These are phyloP conservation scores for Caracal caracal DNA, from an alignment of 2,113 vertebrate species.

Conservation along the genomic window DNA sequence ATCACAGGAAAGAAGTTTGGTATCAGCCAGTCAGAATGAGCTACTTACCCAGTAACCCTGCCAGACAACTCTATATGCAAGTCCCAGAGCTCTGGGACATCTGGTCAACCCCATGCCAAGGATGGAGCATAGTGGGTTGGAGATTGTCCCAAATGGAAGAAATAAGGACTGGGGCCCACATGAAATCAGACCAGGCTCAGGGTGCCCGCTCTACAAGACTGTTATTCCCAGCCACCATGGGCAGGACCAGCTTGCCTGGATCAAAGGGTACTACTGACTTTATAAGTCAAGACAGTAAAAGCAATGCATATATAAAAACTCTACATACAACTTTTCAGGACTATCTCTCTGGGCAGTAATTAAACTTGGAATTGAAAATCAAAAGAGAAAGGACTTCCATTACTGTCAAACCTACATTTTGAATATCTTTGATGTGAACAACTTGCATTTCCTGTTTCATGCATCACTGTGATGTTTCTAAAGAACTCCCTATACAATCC, in stretches of 20 bases:
- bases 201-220: background rate
- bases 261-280: background rate
- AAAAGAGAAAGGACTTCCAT: background rate
- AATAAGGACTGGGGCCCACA: background rate
- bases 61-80: accelerated
- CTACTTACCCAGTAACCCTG: background rate
- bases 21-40: background rate
- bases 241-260: background rate
- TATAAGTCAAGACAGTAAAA: background rate
- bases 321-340: background rate
- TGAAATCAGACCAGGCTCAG: background rate
- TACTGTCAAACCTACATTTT: background rate
- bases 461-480: background rate
- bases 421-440: background rate
- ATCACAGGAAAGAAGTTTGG: background rate
- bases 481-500: background rate
- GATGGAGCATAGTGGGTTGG: no score
- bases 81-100: background rate
- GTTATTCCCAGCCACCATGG: background rate
- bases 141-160: background rate
- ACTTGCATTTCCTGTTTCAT: background rate
- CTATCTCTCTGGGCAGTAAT: conserved; percentile 13
- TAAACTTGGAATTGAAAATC: conserved; percentile 2
- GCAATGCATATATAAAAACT: background rate
- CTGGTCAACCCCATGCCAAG: background rate